Conservation (phyloP, 2,888 invertebrate species). For the Dugesia japonica region DNA sequence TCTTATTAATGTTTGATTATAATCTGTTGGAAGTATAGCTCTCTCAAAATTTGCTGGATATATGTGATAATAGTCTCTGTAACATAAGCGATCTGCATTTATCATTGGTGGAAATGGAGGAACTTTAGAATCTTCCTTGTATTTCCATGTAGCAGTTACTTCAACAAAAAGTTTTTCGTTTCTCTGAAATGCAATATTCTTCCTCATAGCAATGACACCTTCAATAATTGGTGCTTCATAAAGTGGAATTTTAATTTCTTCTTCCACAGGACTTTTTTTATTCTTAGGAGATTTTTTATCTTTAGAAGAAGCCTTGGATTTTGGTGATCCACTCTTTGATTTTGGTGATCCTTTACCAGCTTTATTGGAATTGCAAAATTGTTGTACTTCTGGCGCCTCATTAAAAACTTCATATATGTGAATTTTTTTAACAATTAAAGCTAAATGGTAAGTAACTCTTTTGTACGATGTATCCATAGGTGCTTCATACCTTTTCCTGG, state of each 20-base stretch:
- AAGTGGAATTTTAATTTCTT: not conserved
- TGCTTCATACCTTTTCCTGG: not conserved
- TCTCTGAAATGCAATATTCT: not conserved
- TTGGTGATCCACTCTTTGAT: not conserved
- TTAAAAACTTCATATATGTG: not conserved
- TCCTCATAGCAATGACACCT: not conserved
- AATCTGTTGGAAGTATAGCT: not conserved
- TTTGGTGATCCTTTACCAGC: not conserved
- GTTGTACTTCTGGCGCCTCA: not conserved
- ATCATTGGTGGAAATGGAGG: not conserved
- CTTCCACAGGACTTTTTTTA: not conserved
- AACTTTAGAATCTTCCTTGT: not conserved
- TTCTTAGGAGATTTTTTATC: not conserved
- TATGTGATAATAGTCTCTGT: not conserved
- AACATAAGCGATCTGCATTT: not conserved
- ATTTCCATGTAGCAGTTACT: not conserved
- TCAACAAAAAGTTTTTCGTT: not conserved
- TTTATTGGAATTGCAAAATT: not conserved
- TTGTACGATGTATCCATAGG: slow-evolving; percentile 7
- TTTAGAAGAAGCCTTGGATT: not conserved
- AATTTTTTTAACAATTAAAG: not conserved
- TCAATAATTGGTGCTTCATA: not conserved
- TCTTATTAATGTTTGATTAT: not conserved
- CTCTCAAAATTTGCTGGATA: not conserved
- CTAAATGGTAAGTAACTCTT: not conserved